Evolutionary conservation across 1,140 invertebrate genomes (phyloP).

Genomic region (Megalopta genalis): DNA sequence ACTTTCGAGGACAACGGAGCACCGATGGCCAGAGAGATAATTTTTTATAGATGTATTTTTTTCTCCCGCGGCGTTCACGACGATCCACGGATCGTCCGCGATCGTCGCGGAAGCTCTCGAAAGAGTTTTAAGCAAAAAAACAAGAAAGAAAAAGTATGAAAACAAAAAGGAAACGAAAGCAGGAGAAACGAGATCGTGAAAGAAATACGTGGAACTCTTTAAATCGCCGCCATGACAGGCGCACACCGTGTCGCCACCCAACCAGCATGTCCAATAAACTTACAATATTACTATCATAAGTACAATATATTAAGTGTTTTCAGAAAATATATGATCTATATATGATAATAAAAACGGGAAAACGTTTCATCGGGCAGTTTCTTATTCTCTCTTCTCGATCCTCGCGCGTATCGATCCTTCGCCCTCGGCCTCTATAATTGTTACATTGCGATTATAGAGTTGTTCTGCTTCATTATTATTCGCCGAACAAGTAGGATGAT

Average conservation of each 20-base stretch:
- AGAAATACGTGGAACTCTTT: conserved; percentile 34
- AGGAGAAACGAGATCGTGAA: conserved; percentile 16
- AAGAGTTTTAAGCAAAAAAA: conserved; percentile 24
- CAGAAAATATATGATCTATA: conserved; percentile 76
- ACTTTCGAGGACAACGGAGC: conserved; percentile 44
- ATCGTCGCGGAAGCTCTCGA: conserved; percentile 37
- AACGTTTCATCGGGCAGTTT: conserved; percentile 58
- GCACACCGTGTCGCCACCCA: conserved; percentile 58
- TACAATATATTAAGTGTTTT: conserved; percentile 77
- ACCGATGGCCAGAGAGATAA: conserved; percentile 50
- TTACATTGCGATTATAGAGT: not conserved
- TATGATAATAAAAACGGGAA: conserved; percentile 75
- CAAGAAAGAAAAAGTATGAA: no score
- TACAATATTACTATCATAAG: conserved; percentile 74
- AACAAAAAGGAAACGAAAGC: conserved; percentile 18
- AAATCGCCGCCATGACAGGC: conserved; percentile 48
- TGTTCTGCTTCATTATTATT: no score
- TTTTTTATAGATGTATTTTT: conserved; percentile 61
- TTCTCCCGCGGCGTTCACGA: not conserved
- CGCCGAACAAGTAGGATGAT: not conserved
- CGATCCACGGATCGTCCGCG: conserved; percentile 53
- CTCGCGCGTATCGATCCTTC: conserved; percentile 35
- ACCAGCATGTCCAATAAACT: conserved; percentile 73
- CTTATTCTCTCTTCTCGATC: conserved; percentile 46
- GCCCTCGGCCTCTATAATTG: conserved; percentile 1